A percentile compares a stretch with the other conserved stretches of the same genome.
These are phyloP conservation scores for Venusia cambrica DNA, from an alignment of 2,888 invertebrate genomes.

Conservation along the genomic window DNA sequence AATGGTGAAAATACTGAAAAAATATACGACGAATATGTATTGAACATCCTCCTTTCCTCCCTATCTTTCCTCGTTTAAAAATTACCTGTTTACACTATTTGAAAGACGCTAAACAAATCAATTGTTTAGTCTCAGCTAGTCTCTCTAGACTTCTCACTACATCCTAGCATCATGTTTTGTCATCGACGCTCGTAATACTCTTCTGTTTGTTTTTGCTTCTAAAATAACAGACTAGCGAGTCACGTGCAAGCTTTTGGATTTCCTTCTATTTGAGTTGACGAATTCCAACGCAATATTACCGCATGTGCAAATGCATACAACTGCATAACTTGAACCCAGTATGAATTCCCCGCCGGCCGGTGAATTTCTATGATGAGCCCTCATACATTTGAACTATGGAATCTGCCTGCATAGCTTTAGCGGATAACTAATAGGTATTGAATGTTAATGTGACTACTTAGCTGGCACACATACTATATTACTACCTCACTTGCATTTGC, in stretches of 20 bases:
- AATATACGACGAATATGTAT: too few species aligned
- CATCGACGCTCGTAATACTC: conserved; percentile 2
- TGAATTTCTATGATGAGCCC: conserved; percentile 7
- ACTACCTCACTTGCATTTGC: too few species aligned
- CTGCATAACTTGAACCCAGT: conserved; percentile 16
- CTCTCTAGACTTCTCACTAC: background rate
- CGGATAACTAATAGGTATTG: too few species aligned
- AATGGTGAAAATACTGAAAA: too few species aligned
- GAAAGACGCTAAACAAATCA: too few species aligned
- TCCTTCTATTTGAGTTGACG: conserved; percentile 13
- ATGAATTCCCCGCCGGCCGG: conserved; percentile 12
- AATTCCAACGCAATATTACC: conserved; percentile 10
- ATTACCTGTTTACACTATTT: too few species aligned
- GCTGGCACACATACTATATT: too few species aligned
- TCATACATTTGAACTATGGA: too few species aligned
- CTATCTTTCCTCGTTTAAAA: too few species aligned
- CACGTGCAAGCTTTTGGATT: conserved; percentile 10
- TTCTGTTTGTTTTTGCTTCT: conserved; percentile 11
- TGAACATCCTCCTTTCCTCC: too few species aligned
- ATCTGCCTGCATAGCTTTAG: too few species aligned
- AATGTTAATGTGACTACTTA: too few species aligned
- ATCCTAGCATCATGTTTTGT: background rate
- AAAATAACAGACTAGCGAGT: conserved; percentile 14
- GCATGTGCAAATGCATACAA: conserved; percentile 17
- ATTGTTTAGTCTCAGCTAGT: background rate